Percentiles rank a stretch among this genome's conserved stretches.
Conservation (phyloP, 2,888 invertebrate species). For the Fragum sueziense region DNA sequence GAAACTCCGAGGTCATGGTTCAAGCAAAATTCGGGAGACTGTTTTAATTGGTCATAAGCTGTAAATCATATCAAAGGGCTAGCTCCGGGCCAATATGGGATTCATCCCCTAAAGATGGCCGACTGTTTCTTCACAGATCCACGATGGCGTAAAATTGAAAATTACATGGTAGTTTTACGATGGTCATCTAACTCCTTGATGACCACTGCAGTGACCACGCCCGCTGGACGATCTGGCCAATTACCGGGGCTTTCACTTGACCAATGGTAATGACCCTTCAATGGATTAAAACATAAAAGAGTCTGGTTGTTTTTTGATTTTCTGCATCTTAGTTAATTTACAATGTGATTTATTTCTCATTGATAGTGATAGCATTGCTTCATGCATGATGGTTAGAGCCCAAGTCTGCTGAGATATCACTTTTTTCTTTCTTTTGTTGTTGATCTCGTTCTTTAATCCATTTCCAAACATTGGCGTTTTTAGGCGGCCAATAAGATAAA, state of each 20-base stretch:
- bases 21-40: too few relatives aligned
- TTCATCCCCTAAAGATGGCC: not conserved
- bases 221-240: constrained; percentile 31
- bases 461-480: too few relatives aligned
- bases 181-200: constrained; percentile 11
- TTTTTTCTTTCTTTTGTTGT: too few relatives aligned
- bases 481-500: too few relatives aligned
- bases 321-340: not conserved
- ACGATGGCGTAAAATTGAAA: constrained; percentile 52
- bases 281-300: constrained; percentile 26
- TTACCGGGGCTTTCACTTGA: constrained; percentile 20
- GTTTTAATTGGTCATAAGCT: too few relatives aligned
- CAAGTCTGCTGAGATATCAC: too few relatives aligned
- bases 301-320: constrained; percentile 2
- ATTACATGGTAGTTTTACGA: constrained; percentile 49
- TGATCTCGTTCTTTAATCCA: too few relatives aligned
- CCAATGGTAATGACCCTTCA: constrained; percentile 14
- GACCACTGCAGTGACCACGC: constrained; percentile 14
- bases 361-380: too few relatives aligned
- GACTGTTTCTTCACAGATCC: constrained; percentile 13
- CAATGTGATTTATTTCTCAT: not conserved
- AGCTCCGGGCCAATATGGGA: constrained; percentile 19
- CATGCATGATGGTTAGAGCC: too few relatives aligned
- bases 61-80: constrained; percentile 13
- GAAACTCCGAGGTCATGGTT: too few relatives aligned